phyloP scores from a whole-genome alignment of 2,797 vertebrate species.

The Zalophus californianus region DNA sequence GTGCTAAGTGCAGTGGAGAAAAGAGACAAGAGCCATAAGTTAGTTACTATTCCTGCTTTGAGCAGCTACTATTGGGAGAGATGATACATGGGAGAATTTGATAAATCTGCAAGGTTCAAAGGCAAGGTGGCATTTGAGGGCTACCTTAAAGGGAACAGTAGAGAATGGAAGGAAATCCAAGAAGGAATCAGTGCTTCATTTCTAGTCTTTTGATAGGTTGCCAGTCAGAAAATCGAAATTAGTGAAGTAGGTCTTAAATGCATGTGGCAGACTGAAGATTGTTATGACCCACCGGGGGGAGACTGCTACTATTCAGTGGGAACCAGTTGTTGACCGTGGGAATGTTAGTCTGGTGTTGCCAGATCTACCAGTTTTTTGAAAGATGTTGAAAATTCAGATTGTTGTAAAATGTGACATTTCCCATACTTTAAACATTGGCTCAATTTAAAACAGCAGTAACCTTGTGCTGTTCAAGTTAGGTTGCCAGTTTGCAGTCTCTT shows the following conservation, averaged over 20 bases:
- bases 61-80: neutral
- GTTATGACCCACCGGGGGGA: neutral
- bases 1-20: neutral
- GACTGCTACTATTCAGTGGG: neutral
- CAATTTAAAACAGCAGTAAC: neutral
- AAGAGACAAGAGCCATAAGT: neutral
- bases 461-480: neutral
- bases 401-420: neutral
- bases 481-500: neutral
- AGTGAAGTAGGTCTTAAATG: neutral
- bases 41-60: neutral
- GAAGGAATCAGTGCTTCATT: neutral
- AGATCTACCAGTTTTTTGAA: neutral
- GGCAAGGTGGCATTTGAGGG: neutral
- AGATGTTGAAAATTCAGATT: conserved; percentile 5
- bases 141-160: neutral
- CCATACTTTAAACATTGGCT: neutral
- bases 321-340: neutral
- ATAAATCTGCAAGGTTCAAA: neutral
- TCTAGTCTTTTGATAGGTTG: neutral
- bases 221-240: neutral
- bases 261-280: neutral
- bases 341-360: neutral
- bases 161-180: neutral
- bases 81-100: neutral